Base-by-base conservation (phyloP, 1,140 invertebrate genomes). In the Ostrea edulis region DNA sequence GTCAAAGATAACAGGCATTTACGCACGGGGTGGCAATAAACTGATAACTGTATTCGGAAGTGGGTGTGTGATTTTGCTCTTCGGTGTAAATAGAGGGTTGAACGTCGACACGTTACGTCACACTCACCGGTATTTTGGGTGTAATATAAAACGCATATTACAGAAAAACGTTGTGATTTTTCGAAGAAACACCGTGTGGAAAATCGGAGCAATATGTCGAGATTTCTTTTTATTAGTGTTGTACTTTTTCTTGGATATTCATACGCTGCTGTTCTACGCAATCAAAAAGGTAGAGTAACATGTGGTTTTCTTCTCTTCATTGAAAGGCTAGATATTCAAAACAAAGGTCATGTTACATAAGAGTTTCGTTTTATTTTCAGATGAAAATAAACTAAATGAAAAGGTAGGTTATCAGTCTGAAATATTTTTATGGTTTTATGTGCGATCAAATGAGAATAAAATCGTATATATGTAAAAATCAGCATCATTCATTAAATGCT, bases 11-110 rank as follows among this genome's bases (percentile, higher is more conserved):
- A 29, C 68, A 35, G 22, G 9, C 68, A 77, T 17, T 71, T 9
- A 35, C 68, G 17, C 68, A 17, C 22, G 0, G 55, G 55, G 55
- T 17, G 29, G 68, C 25, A 35, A 77, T 77, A 77, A 77, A 77
- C 68, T 9, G 68, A 77, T 77, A 77, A 77, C 68, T 12, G 8
- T 14, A 62, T 62, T 62, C 68, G 68, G 68, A 77, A 77, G 68
- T 77, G 68, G 68, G 68, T 77, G 68, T 77, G 68, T 12, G 68
- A 22, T 14, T n/a, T 17, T 14, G 14, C 8, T 29, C 68, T 77
- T 25, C 5, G 14, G 68, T 29, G 68, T 77, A 77, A 14, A 29
- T 29, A 14, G 68, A 17, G 25, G 25, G 25, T 44, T 77, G 14
- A 29, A 12, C 68, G 22, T 35, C 5, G 9, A 14, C 58, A 29